phyloP scores from a whole-genome alignment of 2,888 invertebrate genomes.

The Fragum sueziense region DNA sequence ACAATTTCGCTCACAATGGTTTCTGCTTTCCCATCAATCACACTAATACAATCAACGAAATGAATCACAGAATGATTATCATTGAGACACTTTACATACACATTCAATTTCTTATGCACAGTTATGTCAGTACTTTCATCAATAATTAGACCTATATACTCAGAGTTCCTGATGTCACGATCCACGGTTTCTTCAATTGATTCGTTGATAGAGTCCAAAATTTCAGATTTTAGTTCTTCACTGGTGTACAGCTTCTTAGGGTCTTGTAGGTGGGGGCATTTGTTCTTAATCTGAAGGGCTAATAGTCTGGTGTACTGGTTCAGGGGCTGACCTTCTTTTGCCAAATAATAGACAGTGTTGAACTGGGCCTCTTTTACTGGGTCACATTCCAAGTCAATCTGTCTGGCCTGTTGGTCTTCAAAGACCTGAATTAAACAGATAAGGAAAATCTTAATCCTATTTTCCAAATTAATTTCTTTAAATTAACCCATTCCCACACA shows the following conservation, averaged over 20 bases:
- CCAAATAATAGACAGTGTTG: conserved; percentile 29
- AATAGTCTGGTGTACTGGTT: conserved; percentile 13
- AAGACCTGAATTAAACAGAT: conserved; percentile 8
- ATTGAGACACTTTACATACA: conserved; percentile 39
- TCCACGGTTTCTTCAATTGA: not conserved
- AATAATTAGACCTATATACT: conserved; percentile 32
- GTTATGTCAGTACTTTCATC: conserved; percentile 50
- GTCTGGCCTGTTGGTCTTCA: not conserved
- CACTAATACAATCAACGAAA: conserved; percentile 35
- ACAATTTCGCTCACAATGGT: conserved; percentile 25
- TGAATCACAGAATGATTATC: conserved; percentile 26
- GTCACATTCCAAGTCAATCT: conserved; percentile 18
- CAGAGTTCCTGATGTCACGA: not conserved
- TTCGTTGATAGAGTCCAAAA: conserved; percentile 20
- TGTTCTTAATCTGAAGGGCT: conserved; percentile 35
- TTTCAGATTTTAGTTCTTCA: conserved; percentile 32
- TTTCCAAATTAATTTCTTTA: not conserved
- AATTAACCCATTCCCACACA: not conserved
- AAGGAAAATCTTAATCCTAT: not conserved
- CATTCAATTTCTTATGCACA: conserved; percentile 45
- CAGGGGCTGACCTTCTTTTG: conserved; percentile 33
- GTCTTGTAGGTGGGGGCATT: conserved; percentile 44
- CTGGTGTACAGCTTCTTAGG: conserved; percentile 28
- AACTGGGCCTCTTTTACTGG: conserved; percentile 27
- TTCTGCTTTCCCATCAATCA: conserved; percentile 28